Percentiles rank a stretch among this genome's conserved stretches.
Evolutionary conservation across 2,797 vertebrate genomes (phyloP).

Genomic region (Chanos chanos): DNA sequence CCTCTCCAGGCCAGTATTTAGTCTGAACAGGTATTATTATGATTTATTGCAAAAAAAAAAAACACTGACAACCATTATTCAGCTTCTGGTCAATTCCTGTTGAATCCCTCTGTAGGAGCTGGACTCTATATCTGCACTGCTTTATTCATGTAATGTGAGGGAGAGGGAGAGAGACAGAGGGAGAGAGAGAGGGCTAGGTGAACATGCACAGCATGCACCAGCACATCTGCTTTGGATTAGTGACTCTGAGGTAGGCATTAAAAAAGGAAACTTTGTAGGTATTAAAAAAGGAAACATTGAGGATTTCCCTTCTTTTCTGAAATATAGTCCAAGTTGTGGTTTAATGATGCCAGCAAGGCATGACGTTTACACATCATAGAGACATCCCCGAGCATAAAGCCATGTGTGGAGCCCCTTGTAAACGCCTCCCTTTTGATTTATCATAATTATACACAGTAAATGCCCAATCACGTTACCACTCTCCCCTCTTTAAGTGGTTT

Average conservation of each 20-base stretch:
- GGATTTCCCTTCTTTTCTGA: conserved; percentile 60
- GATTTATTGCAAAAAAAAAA: too few species aligned
- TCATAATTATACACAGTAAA: conserved; percentile 18
- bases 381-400: conserved; percentile 33
- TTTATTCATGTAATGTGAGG: conserved; percentile 29
- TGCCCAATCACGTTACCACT: conserved; percentile 1
- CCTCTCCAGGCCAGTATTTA: too few species aligned
- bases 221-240: conserved; percentile 73
- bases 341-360: conserved; percentile 73
- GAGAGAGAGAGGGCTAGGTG: conserved; percentile 50
- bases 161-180: conserved; percentile 49
- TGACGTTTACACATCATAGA: conserved; percentile 67
- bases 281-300: conserved; percentile 65
- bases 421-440: conserved; percentile 22
- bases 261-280: conserved; percentile 64
- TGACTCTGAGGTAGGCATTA: conserved; percentile 68
- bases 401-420: conserved; percentile 12
- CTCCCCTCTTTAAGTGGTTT: conserved; percentile 18
- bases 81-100: conserved; percentile 50
- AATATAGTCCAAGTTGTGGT: conserved; percentile 69
- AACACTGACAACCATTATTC: too few species aligned
- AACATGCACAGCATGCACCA: conserved; percentile 38
- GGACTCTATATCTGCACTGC: conserved; percentile 3
- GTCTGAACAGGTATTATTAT: too few species aligned
- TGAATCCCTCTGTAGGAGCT: too few species aligned